A percentile compares a stretch with the other conserved stretches of the same genome.
These are phyloP conservation scores for Spilogale gracilis DNA, from an alignment of 2,113 vertebrate genomes.

Conservation along the genomic window DNA sequence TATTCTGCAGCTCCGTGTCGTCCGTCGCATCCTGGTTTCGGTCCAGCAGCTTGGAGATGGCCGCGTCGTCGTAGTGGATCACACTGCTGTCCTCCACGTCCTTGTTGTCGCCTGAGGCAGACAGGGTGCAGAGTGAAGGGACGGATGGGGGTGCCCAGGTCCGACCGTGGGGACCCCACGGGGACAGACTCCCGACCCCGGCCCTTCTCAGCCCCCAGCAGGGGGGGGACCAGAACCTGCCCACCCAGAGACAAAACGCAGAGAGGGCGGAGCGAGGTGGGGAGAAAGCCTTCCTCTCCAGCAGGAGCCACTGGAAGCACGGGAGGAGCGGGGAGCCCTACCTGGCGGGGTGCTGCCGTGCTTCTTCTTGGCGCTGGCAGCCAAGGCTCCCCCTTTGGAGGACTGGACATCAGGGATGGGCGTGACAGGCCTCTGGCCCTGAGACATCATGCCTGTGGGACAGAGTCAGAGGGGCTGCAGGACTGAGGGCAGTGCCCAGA, in stretches of 20 bases:
- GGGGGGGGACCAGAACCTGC: background rate
- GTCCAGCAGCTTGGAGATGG: slow-evolving; percentile 98
- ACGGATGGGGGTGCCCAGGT: background rate
- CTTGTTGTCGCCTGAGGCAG: slow-evolving; percentile 93
- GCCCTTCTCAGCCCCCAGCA: background rate
- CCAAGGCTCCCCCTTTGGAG: slow-evolving; percentile 82
- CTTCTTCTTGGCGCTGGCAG: slow-evolving; percentile 85
- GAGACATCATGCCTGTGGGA: slow-evolving; percentile 86
- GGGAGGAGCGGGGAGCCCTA: slow-evolving; percentile 10
- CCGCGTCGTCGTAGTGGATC: slow-evolving; percentile 97
- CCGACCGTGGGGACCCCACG: fast-evolving
- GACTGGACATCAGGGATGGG: slow-evolving; percentile 83
- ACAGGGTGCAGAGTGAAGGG: background rate
- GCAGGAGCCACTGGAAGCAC: background rate
- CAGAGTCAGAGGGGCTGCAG: background rate
- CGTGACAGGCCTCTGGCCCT: slow-evolving; percentile 85
- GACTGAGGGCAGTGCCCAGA: background rate
- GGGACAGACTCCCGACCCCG: fast-evolving
- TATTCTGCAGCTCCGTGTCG: slow-evolving; percentile 98
- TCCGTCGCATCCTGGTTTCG: slow-evolving; percentile 96
- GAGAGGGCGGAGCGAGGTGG: fast-evolving
- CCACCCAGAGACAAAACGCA: background rate
- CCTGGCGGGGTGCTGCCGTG: slow-evolving; percentile 88
- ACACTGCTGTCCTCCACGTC: slow-evolving; percentile 97
- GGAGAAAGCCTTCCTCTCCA: background rate